Evolutionary conservation across 2,888 invertebrate species (phyloP).

Genomic region (Gasteruption jaculator): DNA sequence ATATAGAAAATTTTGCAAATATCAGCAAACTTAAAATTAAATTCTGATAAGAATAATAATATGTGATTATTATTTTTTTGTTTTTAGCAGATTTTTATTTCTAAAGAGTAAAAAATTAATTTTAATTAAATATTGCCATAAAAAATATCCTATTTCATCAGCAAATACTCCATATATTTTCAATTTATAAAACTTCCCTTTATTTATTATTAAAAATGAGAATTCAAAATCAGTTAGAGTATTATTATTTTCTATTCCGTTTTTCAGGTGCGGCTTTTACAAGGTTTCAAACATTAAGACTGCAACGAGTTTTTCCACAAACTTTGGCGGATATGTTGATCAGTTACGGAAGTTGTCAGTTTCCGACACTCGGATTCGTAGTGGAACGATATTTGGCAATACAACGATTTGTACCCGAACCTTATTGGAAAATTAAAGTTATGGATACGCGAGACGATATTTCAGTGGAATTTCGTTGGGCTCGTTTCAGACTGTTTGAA

Average conservation of each 20-base stretch:
- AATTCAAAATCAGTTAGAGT: too few species aligned
- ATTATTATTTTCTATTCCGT: not conserved
- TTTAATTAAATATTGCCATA: too few species aligned
- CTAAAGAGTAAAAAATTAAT: conserved; percentile 3
- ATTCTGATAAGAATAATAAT: too few species aligned
- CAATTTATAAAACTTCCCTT: too few species aligned
- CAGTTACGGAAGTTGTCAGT: conserved; percentile 98
- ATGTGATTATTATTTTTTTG: too few species aligned
- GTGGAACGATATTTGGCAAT: conserved; percentile 93
- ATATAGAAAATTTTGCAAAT: too few species aligned
- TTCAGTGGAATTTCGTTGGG: conserved; percentile 85
- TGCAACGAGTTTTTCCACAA: conserved; percentile 75
- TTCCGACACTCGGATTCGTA: conserved; percentile 99
- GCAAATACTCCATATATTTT: too few species aligned
- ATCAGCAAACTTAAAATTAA: too few species aligned
- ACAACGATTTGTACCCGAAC: conserved; percentile 85
- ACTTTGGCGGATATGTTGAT: conserved; percentile 75
- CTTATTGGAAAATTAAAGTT: conserved; percentile 95
- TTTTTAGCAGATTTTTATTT: conserved; percentile 5
- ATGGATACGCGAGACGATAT: conserved; percentile 71
- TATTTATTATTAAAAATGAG: too few species aligned
- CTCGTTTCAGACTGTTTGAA: conserved; percentile 82
- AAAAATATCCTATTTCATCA: too few species aligned
- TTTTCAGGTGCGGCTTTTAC: conserved; percentile 90
- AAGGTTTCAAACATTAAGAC: conserved; percentile 88